phyloP scores from a whole-genome alignment of 1,140 invertebrate genomes.

The Dreissena polymorpha region DNA sequence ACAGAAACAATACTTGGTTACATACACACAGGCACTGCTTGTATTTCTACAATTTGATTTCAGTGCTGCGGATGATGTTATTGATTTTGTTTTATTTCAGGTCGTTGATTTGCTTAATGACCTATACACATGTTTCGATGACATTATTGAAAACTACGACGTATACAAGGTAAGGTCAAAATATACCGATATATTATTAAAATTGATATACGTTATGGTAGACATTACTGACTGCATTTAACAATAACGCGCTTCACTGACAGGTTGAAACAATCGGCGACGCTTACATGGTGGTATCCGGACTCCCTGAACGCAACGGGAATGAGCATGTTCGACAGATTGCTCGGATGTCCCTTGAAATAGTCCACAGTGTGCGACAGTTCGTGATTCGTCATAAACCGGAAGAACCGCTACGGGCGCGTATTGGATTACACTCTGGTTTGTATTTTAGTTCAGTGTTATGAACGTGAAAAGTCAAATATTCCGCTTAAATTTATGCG shows the following conservation, averaged over 20 bases:
- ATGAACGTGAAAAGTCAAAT: background rate
- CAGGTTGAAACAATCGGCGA: constrained; percentile 82
- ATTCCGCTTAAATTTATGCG: background rate
- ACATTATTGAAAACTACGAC: constrained; percentile 93
- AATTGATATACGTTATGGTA: too few species aligned
- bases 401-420: constrained; percentile 40
- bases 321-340: constrained; percentile 82
- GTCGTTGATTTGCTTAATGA: constrained; percentile 83
- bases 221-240: background rate
- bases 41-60: too few species aligned
- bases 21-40: too few species aligned
- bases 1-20: too few species aligned
- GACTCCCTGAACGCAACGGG: constrained; percentile 60
- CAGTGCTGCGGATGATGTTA: too few species aligned
- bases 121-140: constrained; percentile 95
- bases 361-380: constrained; percentile 79
- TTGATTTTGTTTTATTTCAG: constrained; percentile 7
- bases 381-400: constrained; percentile 82
- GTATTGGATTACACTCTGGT: constrained; percentile 64
- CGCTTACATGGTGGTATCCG: constrained; percentile 84
- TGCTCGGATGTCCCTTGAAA: constrained; percentile 83
- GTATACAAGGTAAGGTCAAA: constrained; percentile 87
- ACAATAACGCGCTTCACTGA: background rate
- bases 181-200: too few species aligned
- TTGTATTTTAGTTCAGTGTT: background rate